These are phyloP conservation scores for Gerris buenoi DNA, from an alignment of 1,140 invertebrate genomes.

Conservation along the genomic window DNA sequence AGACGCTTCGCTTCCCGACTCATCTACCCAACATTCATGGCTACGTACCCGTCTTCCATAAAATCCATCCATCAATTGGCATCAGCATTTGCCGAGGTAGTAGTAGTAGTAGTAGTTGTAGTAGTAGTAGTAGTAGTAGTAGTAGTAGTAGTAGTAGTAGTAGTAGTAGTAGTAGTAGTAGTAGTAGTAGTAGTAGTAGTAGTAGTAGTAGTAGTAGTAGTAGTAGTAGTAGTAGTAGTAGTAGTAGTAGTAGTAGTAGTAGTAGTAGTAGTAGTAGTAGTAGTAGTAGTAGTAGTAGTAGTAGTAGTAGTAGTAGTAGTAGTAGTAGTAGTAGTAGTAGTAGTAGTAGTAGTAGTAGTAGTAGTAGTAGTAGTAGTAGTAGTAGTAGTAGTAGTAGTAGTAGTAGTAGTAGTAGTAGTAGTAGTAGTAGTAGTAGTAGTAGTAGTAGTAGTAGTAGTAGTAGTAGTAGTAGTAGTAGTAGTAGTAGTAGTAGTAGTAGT, in stretches of 20 bases:
- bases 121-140: too few relatives aligned
- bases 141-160: too few relatives aligned
- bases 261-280: slow-evolving; percentile 12
- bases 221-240: slow-evolving; percentile 12
- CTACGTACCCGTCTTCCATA: too few relatives aligned
- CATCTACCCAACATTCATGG: too few relatives aligned
- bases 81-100: too few relatives aligned
- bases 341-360: slow-evolving; percentile 11
- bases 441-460: slow-evolving; percentile 12
- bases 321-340: slow-evolving; percentile 10
- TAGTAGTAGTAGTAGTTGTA: too few relatives aligned
- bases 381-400: slow-evolving; percentile 4
- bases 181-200: too few relatives aligned
- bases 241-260: slow-evolving; percentile 12
- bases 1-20: too few relatives aligned
- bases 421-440: slow-evolving; percentile 7
- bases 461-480: slow-evolving; percentile 11
- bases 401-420: slow-evolving; percentile 2
- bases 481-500: slow-evolving; percentile 12
- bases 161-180: too few relatives aligned
- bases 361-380: slow-evolving; percentile 10
- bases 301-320: slow-evolving; percentile 7
- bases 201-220: slow-evolving; percentile 11
- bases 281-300: slow-evolving; percentile 7
- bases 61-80: too few relatives aligned